Evolutionary conservation across 2,797 vertebrate species (phyloP), one percentile per base, ranked within the genome.

Genomic region (Strix occidentalis): DNA sequence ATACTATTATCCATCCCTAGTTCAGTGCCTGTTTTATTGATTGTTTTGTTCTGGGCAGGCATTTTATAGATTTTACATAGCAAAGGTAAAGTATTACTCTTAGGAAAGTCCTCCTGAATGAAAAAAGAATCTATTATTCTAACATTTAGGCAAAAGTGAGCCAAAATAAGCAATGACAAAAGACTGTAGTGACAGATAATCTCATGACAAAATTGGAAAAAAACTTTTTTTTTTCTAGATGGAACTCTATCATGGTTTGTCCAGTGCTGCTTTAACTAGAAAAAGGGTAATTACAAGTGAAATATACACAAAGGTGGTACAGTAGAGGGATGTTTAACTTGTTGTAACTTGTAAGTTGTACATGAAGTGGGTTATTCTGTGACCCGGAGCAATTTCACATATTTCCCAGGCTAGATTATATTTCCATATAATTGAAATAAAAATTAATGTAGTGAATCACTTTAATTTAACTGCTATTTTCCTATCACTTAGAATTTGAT

Each of bases 401-500:
- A 72, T 84, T 96, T 92, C 78, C 61, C 46, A 80, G 39, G 31
- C 51, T 93, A 58, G n/a, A 81, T 69, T 91, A 66, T 80, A 87
- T 90, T 94, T 94, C 76, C 54, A 54, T 70, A 78, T 72, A 87
- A 82, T 65, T 93, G 66, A 89, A 94, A 87, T 78, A 90, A 94
- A 96, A 94, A 92, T 72, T 90, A 94, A 84, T 70, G 50, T 76
- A 72, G 35, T 64, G 72, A 82, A 76, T 58, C 33, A 1, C 17
- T 83, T 90, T 57, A 87, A 66, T 78, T 90, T 72, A 94, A 72
- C 48, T 72, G 51, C 11, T 79, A 16, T 60, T 81, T n/a, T 86
- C 16, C 28, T 89, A 41, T 63, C 61, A 45, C 39, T 90, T 80
- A 3, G 4, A 79, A 81, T 85, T 45, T 74, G 83, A 80, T 85